Base-by-base conservation (phyloP, 2,888 invertebrate genomes). In the Brachynemurus nebulosus region DNA sequence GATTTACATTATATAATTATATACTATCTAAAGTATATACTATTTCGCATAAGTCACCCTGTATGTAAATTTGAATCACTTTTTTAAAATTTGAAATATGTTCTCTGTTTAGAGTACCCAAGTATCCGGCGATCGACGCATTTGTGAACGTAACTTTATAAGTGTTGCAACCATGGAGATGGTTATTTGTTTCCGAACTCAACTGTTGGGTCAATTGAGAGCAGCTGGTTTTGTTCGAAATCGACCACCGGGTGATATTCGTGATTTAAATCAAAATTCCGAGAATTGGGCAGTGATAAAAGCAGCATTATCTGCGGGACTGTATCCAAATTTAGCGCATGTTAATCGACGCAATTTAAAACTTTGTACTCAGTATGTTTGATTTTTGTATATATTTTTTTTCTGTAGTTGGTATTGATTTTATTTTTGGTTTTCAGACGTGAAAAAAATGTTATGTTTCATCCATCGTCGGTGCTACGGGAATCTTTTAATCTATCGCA, bases 261-360 rank as follows among this genome's bases (percentile, higher is more conserved):
- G 81, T 51, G 85, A 86, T 56, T 71, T 90, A 27, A 95, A 95
- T 64, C 62, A 71, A 1, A 83, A 91, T 65, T 81, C 86, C 0
- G 80, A 85, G 54, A 82, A 83, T 58, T 91, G 90, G 90, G 81
- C 89, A 9, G 77, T 95, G 44, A 81, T 97, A 0, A 95, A 95
- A 59, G 86, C 88, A 1, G 88, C 89, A 2, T 67, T 96, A 23
- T 78, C 81, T 19, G 85, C 86, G 3, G 95, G 96, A 0, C 70
- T 88, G 47, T 96, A 95, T 64, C 96, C 97, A 0, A 86, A 89
- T 53, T 63, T 96, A 35, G 84, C 86, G 14, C 71, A 80, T 16
- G 76, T 84, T 1, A 81, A 84, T 58, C 65, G 80, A 11, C 72
- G 74, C 17, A 70, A 73, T 19, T 61, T 65, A 11, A 70, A 73